Evolutionary conservation across 92 coral and sea anemone genomes (phyloP), one percentile per base, ranked within the genome.

Genomic region (Pocillopora grandis): DNA sequence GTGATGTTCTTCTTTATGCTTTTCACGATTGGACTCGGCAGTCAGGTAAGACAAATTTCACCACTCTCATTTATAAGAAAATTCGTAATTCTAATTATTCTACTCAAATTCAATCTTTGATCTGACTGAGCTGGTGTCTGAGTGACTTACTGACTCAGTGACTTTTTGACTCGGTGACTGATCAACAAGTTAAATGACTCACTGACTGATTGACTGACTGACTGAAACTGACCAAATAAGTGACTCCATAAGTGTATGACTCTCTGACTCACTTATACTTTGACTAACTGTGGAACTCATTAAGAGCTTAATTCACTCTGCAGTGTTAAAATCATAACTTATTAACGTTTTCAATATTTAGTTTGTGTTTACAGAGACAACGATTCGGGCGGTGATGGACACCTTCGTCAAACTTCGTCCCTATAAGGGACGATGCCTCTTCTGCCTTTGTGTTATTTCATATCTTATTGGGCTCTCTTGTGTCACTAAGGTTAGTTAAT

Each of bases 21-120:
- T 16, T 94, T 93, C 66, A 85, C 91, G 17, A 90, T 95, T 14
- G 98, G 98, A 55, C 91, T 95, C 49, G 98, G 89, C 83, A 95
- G 97, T 69, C 98, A 95, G 97, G 98, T 93, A 78, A 71, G 91
- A 18, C 71, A 27, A 49, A 58, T 58, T 5, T 5, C 13, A 20
- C 7, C 61, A 48, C 49, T 7, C 49, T 42, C 49, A 7, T 42
- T 3, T 42, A 42, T 42, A 42, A 42, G 49, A 3, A 7, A 5
- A 42, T 42, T 42, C 7, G 27, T 0, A 27, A 7, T 3, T 42
- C 49, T 42, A 1, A 42, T 42, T 42, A 42, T 42, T 42, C 4
- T 31, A 23, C 17, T 10, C 71, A 88, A 79, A 88, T 27, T 27
- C 27, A 76, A 67, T 76, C 90, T 6, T 35, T 66, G 87, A 68